A percentile compares a stretch with the other conserved stretches of the same genome.
These are phyloP conservation scores for Coturnix japonica DNA, from an alignment of 2,113 vertebrate species.

Conservation along the genomic window DNA sequence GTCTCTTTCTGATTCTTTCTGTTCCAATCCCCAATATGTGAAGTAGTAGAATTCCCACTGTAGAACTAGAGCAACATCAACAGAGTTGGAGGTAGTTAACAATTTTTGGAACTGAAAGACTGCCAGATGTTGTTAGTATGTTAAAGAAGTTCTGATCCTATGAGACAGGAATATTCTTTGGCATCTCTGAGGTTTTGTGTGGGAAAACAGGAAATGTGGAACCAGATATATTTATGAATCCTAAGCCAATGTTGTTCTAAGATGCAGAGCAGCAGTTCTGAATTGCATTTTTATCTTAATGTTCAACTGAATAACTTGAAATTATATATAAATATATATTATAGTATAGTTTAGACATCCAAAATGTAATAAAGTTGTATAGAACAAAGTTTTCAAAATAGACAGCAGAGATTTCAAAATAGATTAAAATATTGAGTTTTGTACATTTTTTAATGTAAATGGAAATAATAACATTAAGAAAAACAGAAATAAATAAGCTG, in stretches of 20 bases:
- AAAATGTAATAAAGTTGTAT: not conserved
- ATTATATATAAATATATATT: too few relatives aligned
- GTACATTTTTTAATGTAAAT: not conserved
- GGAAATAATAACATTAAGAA: not conserved
- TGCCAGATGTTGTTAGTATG: not conserved
- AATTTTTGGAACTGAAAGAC: not conserved
- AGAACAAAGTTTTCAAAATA: not conserved
- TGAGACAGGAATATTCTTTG: not conserved
- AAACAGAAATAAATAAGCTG: not conserved
- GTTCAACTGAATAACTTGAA: not conserved
- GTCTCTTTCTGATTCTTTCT: not conserved
- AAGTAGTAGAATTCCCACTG: not conserved
- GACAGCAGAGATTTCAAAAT: not conserved
- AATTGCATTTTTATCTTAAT: not conserved
- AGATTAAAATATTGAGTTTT: not conserved
- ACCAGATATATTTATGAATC: not conserved
- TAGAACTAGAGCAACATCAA: not conserved
- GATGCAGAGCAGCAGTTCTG: not conserved
- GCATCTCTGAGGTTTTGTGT: not conserved
- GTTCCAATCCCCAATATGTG: not conserved
- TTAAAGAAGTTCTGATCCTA: not conserved
- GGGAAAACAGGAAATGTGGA: not conserved
- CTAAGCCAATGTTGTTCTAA: not conserved
- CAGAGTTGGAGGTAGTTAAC: not conserved
- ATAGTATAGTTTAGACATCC: not conserved